Conservation (phyloP, 2,888 invertebrate species). For the Polydesmus complanatus region DNA sequence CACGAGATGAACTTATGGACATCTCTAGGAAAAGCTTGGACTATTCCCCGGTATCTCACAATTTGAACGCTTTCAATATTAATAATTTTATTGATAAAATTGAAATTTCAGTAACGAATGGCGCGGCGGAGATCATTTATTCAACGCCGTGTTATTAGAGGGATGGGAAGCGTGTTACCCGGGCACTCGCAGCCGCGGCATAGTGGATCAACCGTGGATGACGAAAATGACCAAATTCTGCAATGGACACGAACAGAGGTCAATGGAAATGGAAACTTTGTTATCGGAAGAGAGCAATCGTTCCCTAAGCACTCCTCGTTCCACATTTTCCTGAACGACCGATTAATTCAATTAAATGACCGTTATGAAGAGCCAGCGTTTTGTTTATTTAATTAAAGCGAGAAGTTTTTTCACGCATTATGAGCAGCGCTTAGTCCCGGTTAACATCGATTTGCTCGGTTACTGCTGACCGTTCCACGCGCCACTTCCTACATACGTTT, state of each 20-base stretch:
- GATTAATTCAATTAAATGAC: too few relatives aligned
- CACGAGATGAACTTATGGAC: slow-evolving; percentile 13
- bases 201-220: slow-evolving; percentile 1
- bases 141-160: slow-evolving; percentile 11
- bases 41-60: slow-evolving; percentile 6
- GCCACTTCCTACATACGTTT: too few relatives aligned
- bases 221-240: background rate
- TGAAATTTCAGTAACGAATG: slow-evolving; percentile 7
- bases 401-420: too few relatives aligned
- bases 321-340: slow-evolving; percentile 4
- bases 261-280: slow-evolving; percentile 1
- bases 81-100: background rate
- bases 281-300: slow-evolving; percentile 9
- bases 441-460: too few relatives aligned
- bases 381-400: too few relatives aligned
- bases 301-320: slow-evolving; percentile 5
- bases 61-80: background rate
- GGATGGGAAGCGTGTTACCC: slow-evolving; percentile 16
- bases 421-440: too few relatives aligned
- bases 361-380: too few relatives aligned
- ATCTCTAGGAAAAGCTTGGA: slow-evolving; percentile 14
- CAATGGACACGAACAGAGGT: background rate
- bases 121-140: slow-evolving; percentile 10
- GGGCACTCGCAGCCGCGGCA: slow-evolving; percentile 3
- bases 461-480: too few relatives aligned